phyloP scores from a whole-genome alignment of 2,113 vertebrate genomes.

The Alexandromys fortis region DNA sequence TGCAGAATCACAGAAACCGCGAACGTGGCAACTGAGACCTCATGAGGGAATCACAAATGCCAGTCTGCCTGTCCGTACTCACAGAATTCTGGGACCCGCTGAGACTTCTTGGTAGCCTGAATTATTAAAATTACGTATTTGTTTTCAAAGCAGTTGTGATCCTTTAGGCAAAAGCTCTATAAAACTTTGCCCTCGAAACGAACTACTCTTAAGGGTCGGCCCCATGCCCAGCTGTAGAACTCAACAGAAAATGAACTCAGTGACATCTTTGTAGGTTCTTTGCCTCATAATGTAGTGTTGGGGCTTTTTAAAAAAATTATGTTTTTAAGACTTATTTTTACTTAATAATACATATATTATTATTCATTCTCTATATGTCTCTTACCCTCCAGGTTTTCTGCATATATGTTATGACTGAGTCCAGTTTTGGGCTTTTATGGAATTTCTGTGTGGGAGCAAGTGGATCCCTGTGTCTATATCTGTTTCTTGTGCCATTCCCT shows the following conservation, averaged over 20 bases:
- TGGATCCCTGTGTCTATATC: not conserved
- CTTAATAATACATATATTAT: too few relatives aligned
- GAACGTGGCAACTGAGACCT: not conserved
- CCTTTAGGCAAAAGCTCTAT: not conserved
- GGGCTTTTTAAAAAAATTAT: too few relatives aligned
- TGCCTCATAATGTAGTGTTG: not conserved
- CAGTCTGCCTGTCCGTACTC: not conserved
- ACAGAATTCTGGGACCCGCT: not conserved
- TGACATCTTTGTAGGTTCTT: not conserved
- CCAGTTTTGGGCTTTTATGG: not conserved
- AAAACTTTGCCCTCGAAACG: not conserved
- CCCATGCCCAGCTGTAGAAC: not conserved
- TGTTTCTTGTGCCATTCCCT: not conserved
- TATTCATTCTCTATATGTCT: not conserved
- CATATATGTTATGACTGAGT: not conserved
- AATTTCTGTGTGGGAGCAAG: not conserved
- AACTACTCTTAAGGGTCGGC: not conserved
- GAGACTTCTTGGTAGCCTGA: not conserved
- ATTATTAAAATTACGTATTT: constrained; percentile 1
- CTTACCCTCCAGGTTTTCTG: not conserved
- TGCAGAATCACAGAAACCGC: not conserved
- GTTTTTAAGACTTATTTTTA: too few relatives aligned
- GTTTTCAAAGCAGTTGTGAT: not conserved
- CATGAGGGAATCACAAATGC: not conserved
- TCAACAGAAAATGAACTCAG: not conserved